Evolutionary conservation across 2,113 vertebrate genomes (phyloP), one percentile per base, ranked within the genome.

Genomic region (Ciconia maguari): DNA sequence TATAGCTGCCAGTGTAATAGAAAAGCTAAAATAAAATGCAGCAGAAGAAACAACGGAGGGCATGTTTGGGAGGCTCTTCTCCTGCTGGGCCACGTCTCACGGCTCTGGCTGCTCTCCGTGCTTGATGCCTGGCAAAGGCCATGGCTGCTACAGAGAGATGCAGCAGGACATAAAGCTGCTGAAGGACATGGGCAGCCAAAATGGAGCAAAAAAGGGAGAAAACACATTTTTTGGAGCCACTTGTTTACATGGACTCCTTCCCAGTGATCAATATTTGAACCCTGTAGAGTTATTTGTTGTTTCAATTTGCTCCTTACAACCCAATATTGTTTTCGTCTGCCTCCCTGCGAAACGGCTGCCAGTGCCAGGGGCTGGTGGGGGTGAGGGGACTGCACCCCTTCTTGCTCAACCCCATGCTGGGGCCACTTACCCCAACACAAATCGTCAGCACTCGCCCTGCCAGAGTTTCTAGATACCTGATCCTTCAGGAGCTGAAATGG

Each of bases 51-150:
- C 58, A 44, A 10, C 32, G 24, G 61, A 65, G 6, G 69, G 16
- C 4, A 32, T 2, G 3, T 55, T 32, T 81, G n/a, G 54, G 64
- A 60, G 10, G 10, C 5, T 65, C 27, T 81, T 51, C 42, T 46
- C 25, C 42, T 68, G 24, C 34, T 1, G 1, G 34, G 26, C 11
- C 34, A 38, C 58, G 34, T 61, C 74, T 75, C 2, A 0, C 0
- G 7, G 57, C 41, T 61, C 44, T 3, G 12, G 26, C 57, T 57
- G 14, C 60, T 82, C 41, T 75, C 51, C 4, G 0, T 54, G 52
- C 20, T 44, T 7, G 7, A 11, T 22, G 25, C 26, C 22, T 80
- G 72, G 9, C 15, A 29, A 76, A 60, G 30, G 5, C 54, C n/a
- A 7, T 17, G 77, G 68, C 48, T 46, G 34, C 26, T 77, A 2